Conservation (phyloP, 2,113 vertebrate genomes). For the Isurus oxyrinchus region DNA sequence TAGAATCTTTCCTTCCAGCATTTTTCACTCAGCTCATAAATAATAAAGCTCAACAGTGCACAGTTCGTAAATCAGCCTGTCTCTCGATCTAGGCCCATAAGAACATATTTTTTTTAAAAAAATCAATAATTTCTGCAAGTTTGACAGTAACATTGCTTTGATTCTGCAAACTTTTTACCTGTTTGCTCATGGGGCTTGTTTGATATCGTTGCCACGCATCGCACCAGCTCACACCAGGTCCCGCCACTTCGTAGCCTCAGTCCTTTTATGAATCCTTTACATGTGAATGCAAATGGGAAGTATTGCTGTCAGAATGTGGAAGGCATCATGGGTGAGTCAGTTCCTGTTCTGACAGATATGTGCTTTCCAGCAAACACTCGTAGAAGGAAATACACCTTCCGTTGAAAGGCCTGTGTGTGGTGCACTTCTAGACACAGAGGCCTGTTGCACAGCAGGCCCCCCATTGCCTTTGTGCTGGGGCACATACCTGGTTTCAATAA, state of each 20-base stretch:
- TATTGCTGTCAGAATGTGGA: background rate
- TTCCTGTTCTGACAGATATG: background rate
- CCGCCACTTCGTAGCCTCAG: background rate
- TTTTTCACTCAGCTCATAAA: conserved; percentile 20
- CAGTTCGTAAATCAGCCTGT: conserved; percentile 19
- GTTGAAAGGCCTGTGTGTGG: no score
- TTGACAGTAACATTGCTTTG: background rate
- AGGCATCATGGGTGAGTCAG: background rate
- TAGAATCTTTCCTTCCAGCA: conserved; percentile 9
- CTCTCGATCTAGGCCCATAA: background rate
- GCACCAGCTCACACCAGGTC: background rate
- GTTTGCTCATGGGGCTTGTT: background rate
- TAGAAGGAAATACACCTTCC: background rate
- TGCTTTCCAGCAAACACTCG: no score
- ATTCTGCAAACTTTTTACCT: conserved; percentile 3
- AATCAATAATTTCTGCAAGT: background rate
- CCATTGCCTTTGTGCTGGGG: no score
- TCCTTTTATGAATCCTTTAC: background rate
- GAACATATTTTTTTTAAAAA: background rate
- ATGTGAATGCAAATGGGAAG: background rate
- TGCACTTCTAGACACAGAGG: no score
- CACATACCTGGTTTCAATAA: no score
- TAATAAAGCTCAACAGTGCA: conserved; percentile 1
- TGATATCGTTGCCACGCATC: background rate
- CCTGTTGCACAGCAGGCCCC: no score